These are phyloP conservation scores for Meriones unguiculatus DNA, from an alignment of 2,113 vertebrate species.

Conservation along the genomic window DNA sequence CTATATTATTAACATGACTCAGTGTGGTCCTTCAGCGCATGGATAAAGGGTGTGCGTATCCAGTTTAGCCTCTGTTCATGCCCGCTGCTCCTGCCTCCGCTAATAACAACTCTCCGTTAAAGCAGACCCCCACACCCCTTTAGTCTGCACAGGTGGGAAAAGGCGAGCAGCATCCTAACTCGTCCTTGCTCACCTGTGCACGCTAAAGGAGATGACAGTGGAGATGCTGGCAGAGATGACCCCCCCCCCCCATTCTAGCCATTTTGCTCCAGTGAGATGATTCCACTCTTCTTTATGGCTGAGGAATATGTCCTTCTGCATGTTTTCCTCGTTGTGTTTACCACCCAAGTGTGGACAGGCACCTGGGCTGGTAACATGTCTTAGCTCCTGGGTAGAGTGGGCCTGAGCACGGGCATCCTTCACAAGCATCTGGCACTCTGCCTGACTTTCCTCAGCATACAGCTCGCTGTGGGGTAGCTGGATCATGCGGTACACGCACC, in stretches of 20 bases:
- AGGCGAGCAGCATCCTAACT: neutral
- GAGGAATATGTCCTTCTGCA: neutral
- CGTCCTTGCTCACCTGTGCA: neutral
- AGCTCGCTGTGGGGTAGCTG: too few species aligned
- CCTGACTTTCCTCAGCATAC: neutral
- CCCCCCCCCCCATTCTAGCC: neutral
- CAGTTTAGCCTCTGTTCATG: neutral
- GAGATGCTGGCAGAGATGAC: too few species aligned
- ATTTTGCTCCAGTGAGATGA: neutral
- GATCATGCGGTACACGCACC: neutral
- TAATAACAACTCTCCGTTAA: too few species aligned
- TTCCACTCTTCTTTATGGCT: neutral
- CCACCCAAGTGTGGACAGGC: too few species aligned
- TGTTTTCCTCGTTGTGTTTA: neutral
- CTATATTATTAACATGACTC: too few species aligned
- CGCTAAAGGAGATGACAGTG: neutral
- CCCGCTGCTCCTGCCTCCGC: neutral
- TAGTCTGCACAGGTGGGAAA: neutral
- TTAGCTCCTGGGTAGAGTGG: neutral
- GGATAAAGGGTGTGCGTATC: too few species aligned
- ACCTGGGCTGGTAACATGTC: neutral
- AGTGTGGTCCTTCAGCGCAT: neutral
- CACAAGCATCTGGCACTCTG: neutral
- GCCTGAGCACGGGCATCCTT: accelerated
- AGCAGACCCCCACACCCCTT: too few species aligned